A percentile compares a stretch with the other conserved stretches of the same genome.
These are phyloP conservation scores for Epinotia brunnichana DNA, from an alignment of 2,888 invertebrate genomes.

Conservation along the genomic window DNA sequence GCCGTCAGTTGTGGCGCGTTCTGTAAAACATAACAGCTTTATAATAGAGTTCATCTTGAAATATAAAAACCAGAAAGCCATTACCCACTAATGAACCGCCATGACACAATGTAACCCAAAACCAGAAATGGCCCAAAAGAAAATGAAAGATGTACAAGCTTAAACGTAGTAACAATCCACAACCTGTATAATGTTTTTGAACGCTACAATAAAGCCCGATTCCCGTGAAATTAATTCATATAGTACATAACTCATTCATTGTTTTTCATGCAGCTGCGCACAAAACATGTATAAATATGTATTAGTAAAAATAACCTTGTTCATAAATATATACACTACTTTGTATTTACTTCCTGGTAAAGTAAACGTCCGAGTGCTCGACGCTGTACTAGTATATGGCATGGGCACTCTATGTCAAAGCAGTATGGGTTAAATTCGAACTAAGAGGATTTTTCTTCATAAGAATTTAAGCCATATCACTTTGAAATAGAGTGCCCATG, in stretches of 20 bases:
- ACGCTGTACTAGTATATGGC: too few species aligned
- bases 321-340: neutral
- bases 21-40: slow-evolving; percentile 53
- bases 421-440: too few species aligned
- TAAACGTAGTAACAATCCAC: neutral
- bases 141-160: neutral
- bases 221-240: neutral
- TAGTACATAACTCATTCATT: neutral
- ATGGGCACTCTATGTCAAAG: too few species aligned
- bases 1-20: slow-evolving; percentile 75
- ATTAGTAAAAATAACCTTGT: too few species aligned
- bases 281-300: neutral
- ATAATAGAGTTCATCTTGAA: slow-evolving; percentile 6
- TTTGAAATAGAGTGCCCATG: too few species aligned
- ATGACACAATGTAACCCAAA: slow-evolving; percentile 3
- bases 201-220: neutral
- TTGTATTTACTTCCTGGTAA: neutral
- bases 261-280: slow-evolving; percentile 12
- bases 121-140: slow-evolving; percentile 18
- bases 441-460: too few species aligned
- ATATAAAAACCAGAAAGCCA: slow-evolving; percentile 8
- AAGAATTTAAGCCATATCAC: too few species aligned
- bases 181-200: neutral
- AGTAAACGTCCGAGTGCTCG: too few species aligned
- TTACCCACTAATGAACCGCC: slow-evolving; percentile 19